Percentiles rank a stretch among this genome's conserved stretches.
phyloP scores from a whole-genome alignment of 1,140 invertebrate species.

The Chrysomallon squamiferum region DNA sequence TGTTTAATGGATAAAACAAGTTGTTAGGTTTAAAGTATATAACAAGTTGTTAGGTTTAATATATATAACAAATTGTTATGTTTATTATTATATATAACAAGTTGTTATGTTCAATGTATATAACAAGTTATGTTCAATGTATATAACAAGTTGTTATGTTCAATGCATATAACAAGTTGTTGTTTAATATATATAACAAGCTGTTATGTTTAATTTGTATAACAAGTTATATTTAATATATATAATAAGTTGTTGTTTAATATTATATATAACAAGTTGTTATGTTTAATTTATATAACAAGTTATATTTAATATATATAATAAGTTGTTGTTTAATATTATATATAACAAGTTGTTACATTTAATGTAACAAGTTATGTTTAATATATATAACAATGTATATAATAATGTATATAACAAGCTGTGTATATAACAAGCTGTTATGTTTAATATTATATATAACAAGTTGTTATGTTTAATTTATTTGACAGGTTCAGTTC shows the following conservation, averaged over 20 bases:
- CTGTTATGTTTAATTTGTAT: not conserved
- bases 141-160: not conserved
- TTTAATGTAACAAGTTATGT: no score
- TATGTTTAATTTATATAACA: not conserved
- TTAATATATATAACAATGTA: no score
- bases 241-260: no score
- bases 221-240: not conserved
- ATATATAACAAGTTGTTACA: no score
- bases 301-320: not conserved
- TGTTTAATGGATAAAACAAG: not conserved
- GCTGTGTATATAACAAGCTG: no score
- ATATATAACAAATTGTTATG: not conserved
- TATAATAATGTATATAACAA: no score
- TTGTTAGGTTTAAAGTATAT: not conserved
- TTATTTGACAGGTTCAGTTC: conserved; percentile 21
- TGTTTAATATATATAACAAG: not conserved
- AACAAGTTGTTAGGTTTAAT: no score
- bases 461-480: no score
- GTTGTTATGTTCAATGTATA: not conserved
- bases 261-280: not conserved
- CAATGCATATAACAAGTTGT: not conserved
- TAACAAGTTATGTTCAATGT: not conserved
- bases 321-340: no score
- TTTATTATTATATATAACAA: not conserved
- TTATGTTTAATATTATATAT: no score